Base-by-base conservation (phyloP, 2,888 invertebrate genomes). In the Calameuta pallipes region DNA sequence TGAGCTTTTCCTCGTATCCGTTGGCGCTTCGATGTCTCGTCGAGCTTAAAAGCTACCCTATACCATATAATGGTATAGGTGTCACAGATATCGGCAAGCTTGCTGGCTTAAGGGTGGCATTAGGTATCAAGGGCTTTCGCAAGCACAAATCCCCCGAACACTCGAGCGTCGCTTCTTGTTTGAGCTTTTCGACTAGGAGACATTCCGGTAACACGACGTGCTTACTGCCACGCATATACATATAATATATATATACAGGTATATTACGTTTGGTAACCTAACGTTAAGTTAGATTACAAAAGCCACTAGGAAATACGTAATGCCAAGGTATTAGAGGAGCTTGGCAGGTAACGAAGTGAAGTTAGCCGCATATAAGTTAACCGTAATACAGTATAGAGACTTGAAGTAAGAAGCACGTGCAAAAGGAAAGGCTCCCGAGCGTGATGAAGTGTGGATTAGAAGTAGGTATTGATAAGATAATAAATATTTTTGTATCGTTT, bases 401-500 rank as follows among this genome's bases (percentile, higher is more conserved):
- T 1, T 23, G 41, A 41, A 41, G 41, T 15, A 1, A 41, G 23
- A 23, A 23, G 41, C 41, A 41, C 1, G 4, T 15, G 23, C 4
- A 23, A 6, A 23, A 23, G 15, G 0, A 41, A 23, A 41, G 1
- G 1, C 6, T 15, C 0, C 0, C 0, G 41, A 15, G 15, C 0
- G 15, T 2, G 41, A 1, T 23, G 23, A 41, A 15, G 6, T 0
- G 9, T 23, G 4, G 41, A 41, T 23, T 41, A 1, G 0, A 15
- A 41, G 15, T n/a, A n/a, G n/a, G n/a, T 6, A 41, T 1, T 4
- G 13, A 41, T 41, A 15, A 15, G 3, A 36, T 12, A 12, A 12
- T 12, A 36, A 12, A 12, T 12, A 11, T 12, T 3, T 36, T 12
- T 36, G 3, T 12, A 12, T 36, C 0, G 36, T 36, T 36, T 3